A percentile compares a stretch with the other conserved stretches of the same genome.
Conservation (phyloP, 2,113 vertebrate genomes). For the Anolis carolinensis region DNA sequence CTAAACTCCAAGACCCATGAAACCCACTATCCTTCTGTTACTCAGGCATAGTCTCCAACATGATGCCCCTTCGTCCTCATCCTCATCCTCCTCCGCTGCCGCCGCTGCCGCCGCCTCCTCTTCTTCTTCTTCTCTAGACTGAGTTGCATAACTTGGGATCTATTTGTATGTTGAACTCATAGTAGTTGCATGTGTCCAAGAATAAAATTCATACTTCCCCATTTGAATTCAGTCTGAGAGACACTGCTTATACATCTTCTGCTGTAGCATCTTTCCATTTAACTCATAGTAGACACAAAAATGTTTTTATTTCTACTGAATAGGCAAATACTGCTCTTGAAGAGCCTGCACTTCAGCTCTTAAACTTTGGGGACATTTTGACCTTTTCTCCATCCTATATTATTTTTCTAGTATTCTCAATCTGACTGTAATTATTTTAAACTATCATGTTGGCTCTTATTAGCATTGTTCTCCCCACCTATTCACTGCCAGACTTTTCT, state of each 20-base stretch:
- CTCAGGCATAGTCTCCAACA: neutral
- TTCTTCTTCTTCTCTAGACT: neutral
- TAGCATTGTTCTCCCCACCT: too few relatives aligned
- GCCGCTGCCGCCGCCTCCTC: too few relatives aligned
- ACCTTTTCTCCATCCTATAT: neutral
- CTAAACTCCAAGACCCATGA: neutral
- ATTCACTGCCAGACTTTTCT: neutral
- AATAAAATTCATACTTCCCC: neutral
- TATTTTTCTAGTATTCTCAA: neutral
- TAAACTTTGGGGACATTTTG: too few relatives aligned
- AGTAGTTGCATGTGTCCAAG: neutral
- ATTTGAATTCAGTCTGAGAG: neutral
- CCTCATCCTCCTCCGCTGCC: too few relatives aligned
- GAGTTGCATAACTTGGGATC: neutral
- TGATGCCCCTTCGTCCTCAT: too few relatives aligned
- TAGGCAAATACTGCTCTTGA: too few relatives aligned
- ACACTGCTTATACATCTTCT: neutral
- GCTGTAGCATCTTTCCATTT: neutral
- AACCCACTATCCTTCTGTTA: neutral
- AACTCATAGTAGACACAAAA: neutral
- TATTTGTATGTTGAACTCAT: neutral
- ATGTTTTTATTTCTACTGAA: neutral
- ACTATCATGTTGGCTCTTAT: neutral
- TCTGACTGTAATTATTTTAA: neutral
- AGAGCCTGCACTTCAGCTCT: neutral